These are phyloP conservation scores for Zaprionus gabonicus DNA, from an alignment of 1,140 invertebrate genomes.

Conservation along the genomic window DNA sequence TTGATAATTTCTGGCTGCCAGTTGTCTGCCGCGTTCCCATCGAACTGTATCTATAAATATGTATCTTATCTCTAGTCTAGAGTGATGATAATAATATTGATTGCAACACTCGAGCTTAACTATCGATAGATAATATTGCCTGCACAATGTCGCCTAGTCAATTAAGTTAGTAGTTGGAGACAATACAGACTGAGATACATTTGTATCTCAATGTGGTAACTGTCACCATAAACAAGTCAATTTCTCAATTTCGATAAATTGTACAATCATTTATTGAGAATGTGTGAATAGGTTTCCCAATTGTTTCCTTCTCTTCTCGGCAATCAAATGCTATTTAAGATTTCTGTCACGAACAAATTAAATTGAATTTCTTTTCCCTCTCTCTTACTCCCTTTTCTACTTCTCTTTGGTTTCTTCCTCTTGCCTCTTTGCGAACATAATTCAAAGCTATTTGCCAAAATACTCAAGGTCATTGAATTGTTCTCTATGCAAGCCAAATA, in stretches of 20 bases:
- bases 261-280: not conserved
- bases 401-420: not conserved
- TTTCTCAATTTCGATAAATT: not conserved
- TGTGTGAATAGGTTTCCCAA: not conserved
- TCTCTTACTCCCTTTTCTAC: not conserved
- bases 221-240: not conserved
- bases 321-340: conserved; percentile 28
- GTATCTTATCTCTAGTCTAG: conserved; percentile 23
- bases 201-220: not conserved
- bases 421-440: not conserved
- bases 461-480: conserved; percentile 39
- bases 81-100: conserved; percentile 37
- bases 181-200: not conserved
- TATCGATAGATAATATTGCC: conserved; percentile 1
- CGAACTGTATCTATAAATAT: conserved; percentile 20
- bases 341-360: conserved; percentile 21
- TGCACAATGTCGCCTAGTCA: not conserved
- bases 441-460: conserved; percentile 30
- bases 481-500: conserved; percentile 5
- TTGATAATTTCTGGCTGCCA: conserved; percentile 27
- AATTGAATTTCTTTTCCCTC: conserved; percentile 2
- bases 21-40: conserved; percentile 24
- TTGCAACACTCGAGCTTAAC: conserved; percentile 8
- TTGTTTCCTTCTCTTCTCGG: not conserved
- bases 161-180: conserved; percentile 4